Evolutionary conservation across 1,140 invertebrate species (phyloP), one percentile per base, ranked within the genome.

Genomic region (Drosophila hydei): DNA sequence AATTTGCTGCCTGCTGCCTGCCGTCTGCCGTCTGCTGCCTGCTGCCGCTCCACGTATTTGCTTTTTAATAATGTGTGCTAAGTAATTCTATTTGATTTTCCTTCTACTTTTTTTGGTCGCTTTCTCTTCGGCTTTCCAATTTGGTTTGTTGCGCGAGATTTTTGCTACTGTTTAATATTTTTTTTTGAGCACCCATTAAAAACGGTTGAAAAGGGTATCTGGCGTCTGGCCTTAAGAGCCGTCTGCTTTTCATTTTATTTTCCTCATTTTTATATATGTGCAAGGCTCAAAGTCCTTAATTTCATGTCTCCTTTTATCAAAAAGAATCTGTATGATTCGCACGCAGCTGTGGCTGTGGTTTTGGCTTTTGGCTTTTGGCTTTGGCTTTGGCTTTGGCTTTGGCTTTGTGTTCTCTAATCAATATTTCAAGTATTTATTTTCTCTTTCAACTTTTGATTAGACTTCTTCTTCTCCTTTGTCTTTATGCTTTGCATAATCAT

Each of bases 41-140:
- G 16, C 50, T 12, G 12, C 18, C 9, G 36, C 42, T 48, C 55
- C 42, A 36, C 18, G 42, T 74, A 69, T 74, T 54, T 63, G 62
- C 62, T 69, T 75, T 72, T 68, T 68, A 68, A 77, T 69, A 77
- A 77, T 77, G 54, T 73, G 60, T 74, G 36, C 59, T 58, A 40
- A 69, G 71, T 63, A 74, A 74, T 60, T 77, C 40, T 43, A 70
- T 70, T 69, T 73, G 56, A 67, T 72, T 75, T 58, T 16, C 19
- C 18, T 42, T 48, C 8, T 6, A 33, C 12, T 16, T 42, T 14
- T n/a, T 14, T 14, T 4, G n/a, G 2, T 42, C 38, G 5, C 38
- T 30, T 21, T 55, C 18, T 8, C n/a, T 52, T 23, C 9, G 45
- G 12, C 47, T 21, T 30, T 3, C 6, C 14, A 36, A 18, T 36